Evolutionary conservation across 2,888 invertebrate genomes (phyloP).

Genomic region (Spisula solida): DNA sequence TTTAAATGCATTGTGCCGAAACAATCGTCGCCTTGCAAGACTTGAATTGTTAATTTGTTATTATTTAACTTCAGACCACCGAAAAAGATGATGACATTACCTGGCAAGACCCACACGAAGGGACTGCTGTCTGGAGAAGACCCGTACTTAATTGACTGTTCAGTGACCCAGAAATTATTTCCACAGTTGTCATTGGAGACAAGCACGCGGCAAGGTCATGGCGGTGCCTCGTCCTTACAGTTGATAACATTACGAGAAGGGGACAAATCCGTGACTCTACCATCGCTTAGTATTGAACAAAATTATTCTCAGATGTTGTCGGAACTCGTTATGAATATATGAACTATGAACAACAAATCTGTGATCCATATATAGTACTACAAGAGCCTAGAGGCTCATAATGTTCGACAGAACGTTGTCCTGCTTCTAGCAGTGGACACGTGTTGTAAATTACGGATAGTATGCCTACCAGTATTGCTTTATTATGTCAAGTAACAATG

Average conservation of each 20-base stretch:
- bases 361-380: not conserved
- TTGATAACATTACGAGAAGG: conserved; percentile 86
- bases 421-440: not conserved
- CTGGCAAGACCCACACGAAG: conserved; percentile 75
- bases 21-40: no score
- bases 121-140: conserved; percentile 88
- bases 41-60: no score
- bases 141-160: conserved; percentile 88
- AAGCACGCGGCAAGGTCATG: conserved; percentile 69
- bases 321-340: conserved; percentile 88
- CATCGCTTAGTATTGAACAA: conserved; percentile 88
- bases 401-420: not conserved
- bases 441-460: not conserved
- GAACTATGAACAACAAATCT: not conserved
- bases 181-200: conserved; percentile 86
- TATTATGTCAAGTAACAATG: not conserved
- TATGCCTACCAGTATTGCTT: not conserved
- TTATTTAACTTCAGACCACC: conserved; percentile 74
- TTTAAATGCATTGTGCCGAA: no score
- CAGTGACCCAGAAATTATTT: conserved; percentile 87
- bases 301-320: conserved; percentile 89
- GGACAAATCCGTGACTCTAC: conserved; percentile 87
- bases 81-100: conserved; percentile 73
- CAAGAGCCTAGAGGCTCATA: not conserved
- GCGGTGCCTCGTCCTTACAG: conserved; percentile 83